Base-by-base conservation (phyloP, 2,888 invertebrate genomes). In the Sarcophaga variegata region DNA sequence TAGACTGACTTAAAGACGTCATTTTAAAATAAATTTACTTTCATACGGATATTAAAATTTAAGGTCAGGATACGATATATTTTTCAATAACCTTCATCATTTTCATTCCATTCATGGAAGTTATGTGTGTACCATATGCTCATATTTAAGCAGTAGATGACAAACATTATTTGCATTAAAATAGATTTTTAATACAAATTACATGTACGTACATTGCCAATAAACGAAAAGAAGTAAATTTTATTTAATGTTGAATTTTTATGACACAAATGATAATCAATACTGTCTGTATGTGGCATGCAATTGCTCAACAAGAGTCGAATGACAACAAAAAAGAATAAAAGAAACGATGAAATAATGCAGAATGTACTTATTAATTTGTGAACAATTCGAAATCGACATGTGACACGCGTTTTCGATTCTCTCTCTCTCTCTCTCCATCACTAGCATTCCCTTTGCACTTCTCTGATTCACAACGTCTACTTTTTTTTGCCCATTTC, bases 361-460 rank as follows among this genome's bases (percentile, higher is more conserved):
- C 49, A 74, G 37, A 78, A 72, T 70, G 37, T 90, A 90, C 90
- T 90, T 92, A 92, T 91, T 92, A 92, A 92, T 92, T 92, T 92
- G 91, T 90, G 92, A 92, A 92, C 92, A 92, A 92, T 92, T 90
- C 90, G 90, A 90, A 90, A 92, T 92, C 92, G 92, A 92, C 92
- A 90, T 91, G 91, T 90, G 92, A 92, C 92, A 91, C 92, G 92
- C 90, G 92, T 90, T 90, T 88, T 89, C 89, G 72, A 89, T 90
- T 91, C 88, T 89, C 88, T 88, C 67, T 76, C 89, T 90, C 54
- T 54, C 4, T 54, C 17, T 54, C 17, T 54, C 12, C 37, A 37
- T 10, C 37, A 8, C 37, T 10, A 37, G 0, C 37, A 37, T 37
- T 37, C 10, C 10, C 37, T 37, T 37, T 37, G 37, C 8, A 10